These are phyloP conservation scores for Stenchaetothrips biformis DNA, from an alignment of 2,888 invertebrate species.

Conservation along the genomic window DNA sequence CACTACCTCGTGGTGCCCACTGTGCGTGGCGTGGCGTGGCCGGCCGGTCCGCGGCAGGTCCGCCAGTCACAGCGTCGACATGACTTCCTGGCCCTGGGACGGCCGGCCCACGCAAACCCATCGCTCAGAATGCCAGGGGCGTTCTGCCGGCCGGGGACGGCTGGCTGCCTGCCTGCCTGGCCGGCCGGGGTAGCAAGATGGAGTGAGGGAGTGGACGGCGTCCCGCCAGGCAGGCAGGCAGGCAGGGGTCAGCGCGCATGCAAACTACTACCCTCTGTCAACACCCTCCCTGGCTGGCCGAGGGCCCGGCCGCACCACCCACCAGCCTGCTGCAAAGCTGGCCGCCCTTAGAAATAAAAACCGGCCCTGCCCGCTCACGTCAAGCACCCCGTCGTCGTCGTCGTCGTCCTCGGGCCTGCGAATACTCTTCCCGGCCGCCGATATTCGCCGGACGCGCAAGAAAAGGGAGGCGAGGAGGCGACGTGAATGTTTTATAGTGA, in stretches of 20 bases:
- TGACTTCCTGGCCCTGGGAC: too few relatives aligned
- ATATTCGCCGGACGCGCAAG: background rate
- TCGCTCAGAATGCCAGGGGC: too few relatives aligned
- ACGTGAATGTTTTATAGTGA: slow-evolving; percentile 9
- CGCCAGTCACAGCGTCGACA: background rate
- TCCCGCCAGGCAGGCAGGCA: background rate
- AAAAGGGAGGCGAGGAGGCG: background rate
- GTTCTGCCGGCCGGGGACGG: too few relatives aligned
- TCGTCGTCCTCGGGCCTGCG: background rate
- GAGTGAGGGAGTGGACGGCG: background rate
- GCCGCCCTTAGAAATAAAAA: too few relatives aligned
- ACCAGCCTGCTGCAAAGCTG: background rate
- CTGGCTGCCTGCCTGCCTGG: too few relatives aligned
- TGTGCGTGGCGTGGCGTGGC: background rate
- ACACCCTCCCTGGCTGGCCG: background rate
- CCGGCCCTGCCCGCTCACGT: background rate
- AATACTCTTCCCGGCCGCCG: background rate
- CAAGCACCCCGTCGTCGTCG: background rate
- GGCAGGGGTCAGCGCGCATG: slow-evolving; percentile 17
- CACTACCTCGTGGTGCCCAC: too few relatives aligned
- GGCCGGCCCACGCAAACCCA: too few relatives aligned
- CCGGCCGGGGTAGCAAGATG: too few relatives aligned
- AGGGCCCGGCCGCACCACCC: background rate
- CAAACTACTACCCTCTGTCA: slow-evolving; percentile 24
- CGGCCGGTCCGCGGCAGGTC: background rate